Base-by-base conservation (phyloP, 2,113 vertebrate genomes). In the Channa maculata region DNA sequence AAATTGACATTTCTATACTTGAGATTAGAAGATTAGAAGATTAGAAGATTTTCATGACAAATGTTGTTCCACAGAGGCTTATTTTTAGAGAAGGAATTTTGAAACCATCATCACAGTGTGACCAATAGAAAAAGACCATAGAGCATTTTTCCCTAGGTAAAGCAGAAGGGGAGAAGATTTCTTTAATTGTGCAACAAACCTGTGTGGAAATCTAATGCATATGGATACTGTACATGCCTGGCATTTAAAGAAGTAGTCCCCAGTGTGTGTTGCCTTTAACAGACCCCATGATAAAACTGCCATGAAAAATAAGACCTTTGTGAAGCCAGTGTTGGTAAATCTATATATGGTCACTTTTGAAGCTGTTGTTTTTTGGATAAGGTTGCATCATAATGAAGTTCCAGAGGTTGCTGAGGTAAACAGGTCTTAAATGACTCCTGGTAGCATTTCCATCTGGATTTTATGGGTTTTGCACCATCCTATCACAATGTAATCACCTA, bases 401-500 rank as follows among this genome's bases (percentile, higher is more conserved):
- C 38, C 49, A 34, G 52, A 77, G 70, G 71, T 72, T 88, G 88
- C 81, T 49, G 53, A 83, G 57, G 83, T 87, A 87, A 88, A 83
- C 85, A 75, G 71, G 55, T 75, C 65, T 80, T 83, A 85, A 87
- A 85, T 85, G 83, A 48, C 53, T 85, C 64, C 71, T 75, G 52
- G 70, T 83, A 80, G 76, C 71, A 64, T 83, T 87, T 86, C 61
- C 65, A 77, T 86, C 57, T 67, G 65, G 70, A 66, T 79, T 75
- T 86, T 82, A 86, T 89, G 83, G 77, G 81, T 81, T 84, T 80
- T 71, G 62, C 54, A 49, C 71, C 45, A 79, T 85, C 81, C 90
- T 90, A 90, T 91, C 83, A 83, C 77, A 86, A 74, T 64, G 77
- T 83, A 86, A 90, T 86, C 82, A 79, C 81, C 70, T 39, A 67